Evolutionary conservation across 2,113 vertebrate genomes (phyloP).

Genomic region (Notarius lentiginosus): DNA sequence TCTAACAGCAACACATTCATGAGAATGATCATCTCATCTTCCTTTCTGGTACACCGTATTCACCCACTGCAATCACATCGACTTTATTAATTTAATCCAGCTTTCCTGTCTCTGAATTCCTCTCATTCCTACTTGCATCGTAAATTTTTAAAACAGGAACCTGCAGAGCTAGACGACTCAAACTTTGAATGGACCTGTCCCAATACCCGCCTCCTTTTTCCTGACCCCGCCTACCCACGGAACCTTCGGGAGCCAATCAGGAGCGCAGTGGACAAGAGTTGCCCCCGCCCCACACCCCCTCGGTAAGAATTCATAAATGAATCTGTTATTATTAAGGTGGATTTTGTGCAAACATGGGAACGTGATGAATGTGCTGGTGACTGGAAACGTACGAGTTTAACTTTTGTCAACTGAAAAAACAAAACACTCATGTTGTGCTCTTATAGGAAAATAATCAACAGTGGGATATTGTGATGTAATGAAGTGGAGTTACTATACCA

Average conservation of each 20-base stretch:
- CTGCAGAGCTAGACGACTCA: constrained; percentile 88
- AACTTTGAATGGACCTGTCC: constrained; percentile 99
- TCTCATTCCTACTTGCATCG: not conserved
- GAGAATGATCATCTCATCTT: too few species aligned
- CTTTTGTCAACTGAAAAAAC: not conserved
- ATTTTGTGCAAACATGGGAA: too few species aligned
- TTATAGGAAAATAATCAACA: not conserved
- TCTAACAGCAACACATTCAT: too few species aligned
- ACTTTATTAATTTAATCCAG: too few species aligned
- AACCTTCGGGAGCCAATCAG: constrained; percentile 94
- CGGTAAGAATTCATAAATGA: constrained; percentile 55
- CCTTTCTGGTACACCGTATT: too few species aligned
- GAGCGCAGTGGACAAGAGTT: constrained; percentile 94
- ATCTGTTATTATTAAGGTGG: too few species aligned
- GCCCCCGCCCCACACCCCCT: constrained; percentile 76
- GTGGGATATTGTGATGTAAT: not conserved
- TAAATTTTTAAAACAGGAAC: constrained; percentile 49
- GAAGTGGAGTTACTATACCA: not conserved
- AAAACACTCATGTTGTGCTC: not conserved
- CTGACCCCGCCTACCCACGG: constrained; percentile 90
- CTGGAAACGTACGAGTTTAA: too few species aligned
- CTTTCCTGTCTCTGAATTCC: not conserved
- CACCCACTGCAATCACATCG: too few species aligned
- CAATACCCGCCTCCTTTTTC: constrained; percentile 94
- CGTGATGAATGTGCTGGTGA: not conserved